Base-by-base conservation (phyloP, 53 echinoderm and acorn worm genomes). In the Actinopyga echinites region DNA sequence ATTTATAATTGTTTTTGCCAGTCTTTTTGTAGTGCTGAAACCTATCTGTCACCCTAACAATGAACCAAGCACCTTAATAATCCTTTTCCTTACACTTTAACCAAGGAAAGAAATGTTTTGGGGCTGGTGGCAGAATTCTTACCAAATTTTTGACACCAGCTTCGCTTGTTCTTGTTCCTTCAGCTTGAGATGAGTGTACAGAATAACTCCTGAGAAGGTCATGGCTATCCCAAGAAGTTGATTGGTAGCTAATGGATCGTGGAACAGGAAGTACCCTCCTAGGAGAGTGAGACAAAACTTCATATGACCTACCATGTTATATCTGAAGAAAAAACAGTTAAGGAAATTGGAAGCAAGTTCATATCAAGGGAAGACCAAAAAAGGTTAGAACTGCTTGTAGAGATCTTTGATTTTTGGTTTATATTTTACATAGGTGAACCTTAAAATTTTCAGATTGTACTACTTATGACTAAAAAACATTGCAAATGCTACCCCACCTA, bases 231-330 rank as follows among this genome's bases (percentile, higher is more conserved):
- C 96, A 28, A 91, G 31, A 8, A 92, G 65, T 58, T 96, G 96
- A 64, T 93, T 93, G 42, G 91, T 28, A 11, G 84, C 75, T 31
- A 96, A 56, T 7, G 89, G 90, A 63, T 96, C 96, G 5, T 74
- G 79, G 60, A 96, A 96, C 8, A 96, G 32, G 32, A 96, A 84
- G 53, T 81, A 96, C 6, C 96, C 96, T 1, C 96, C 96, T 4
- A 96, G 57, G 36, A 96, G 86, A 13, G 96, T 96, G 5, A 93
- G 82, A 59, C 96, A 96, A 30, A 96, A 93, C 69, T 96, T 96
- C 38, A 89, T 84, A 56, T 96, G 96, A 33, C 96, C 96, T 0
- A 96, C 92, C 96, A 96, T 96, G 82, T 96, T 96, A 61, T 96
- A 96, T 30, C 96, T 96, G 88, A 67, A 8, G 15, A 44, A 21